phyloP scores from a whole-genome alignment of 2,888 invertebrate genomes.

The Pediacus dermestoides region DNA sequence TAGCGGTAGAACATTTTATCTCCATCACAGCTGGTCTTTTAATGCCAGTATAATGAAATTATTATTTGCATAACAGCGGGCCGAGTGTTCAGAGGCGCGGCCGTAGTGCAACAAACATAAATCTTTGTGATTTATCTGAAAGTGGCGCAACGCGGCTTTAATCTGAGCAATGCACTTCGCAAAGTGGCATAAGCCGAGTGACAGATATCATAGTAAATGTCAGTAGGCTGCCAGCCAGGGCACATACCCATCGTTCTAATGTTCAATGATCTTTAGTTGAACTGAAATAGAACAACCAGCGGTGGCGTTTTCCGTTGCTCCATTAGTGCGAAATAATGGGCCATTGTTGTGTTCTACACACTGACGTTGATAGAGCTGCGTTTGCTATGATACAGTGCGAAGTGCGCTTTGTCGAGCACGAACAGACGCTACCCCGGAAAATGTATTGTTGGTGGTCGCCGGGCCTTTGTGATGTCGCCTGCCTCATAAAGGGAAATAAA shows the following conservation, averaged over 20 bases:
- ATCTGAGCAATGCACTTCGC: constrained; percentile 35
- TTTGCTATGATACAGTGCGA: constrained; percentile 26
- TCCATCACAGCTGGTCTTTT: constrained; percentile 38
- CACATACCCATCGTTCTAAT: too few relatives aligned
- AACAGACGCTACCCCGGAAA: constrained; percentile 39
- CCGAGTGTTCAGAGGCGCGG: constrained; percentile 35
- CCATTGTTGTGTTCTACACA: constrained; percentile 25
- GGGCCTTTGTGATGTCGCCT: constrained; percentile 47
- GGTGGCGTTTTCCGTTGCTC: constrained; percentile 28
- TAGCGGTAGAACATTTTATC: constrained; percentile 28
- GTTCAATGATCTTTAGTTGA: background rate
- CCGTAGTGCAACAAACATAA: constrained; percentile 32
- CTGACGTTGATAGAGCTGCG: constrained; percentile 31
- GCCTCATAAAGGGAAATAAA: constrained; percentile 50
- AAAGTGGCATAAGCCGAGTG: constrained; percentile 24
- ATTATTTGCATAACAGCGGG: constrained; percentile 39
- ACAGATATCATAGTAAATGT: constrained; percentile 27
- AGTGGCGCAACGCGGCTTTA: constrained; percentile 33
- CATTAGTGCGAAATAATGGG: constrained; percentile 36
- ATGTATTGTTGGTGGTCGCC: constrained; percentile 43
- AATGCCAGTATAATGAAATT: constrained; percentile 38
- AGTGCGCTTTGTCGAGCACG: constrained; percentile 24
- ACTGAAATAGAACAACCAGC: constrained; percentile 29
- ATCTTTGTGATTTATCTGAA: constrained; percentile 37
- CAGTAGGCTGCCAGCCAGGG: too few relatives aligned